A percentile compares a stretch with the other conserved stretches of the same genome.
Conservation (phyloP, 2,113 vertebrate genomes). For the Cynopterus brachyotis region DNA sequence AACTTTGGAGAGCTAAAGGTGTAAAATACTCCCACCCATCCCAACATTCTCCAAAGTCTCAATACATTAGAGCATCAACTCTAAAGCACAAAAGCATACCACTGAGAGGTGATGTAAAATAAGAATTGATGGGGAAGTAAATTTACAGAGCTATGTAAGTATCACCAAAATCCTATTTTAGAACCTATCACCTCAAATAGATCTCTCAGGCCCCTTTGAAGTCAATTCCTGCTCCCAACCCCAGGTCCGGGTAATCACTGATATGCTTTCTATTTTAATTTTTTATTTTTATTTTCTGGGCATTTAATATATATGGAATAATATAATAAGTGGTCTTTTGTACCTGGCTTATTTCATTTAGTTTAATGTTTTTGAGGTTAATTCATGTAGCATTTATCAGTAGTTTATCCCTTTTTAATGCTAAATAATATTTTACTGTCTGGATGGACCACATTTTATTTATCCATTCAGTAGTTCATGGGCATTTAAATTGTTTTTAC, state of each 20-base stretch:
- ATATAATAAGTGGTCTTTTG: background rate
- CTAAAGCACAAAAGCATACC: background rate
- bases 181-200: background rate
- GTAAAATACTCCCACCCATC: background rate
- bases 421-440: background rate
- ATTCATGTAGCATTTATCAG: background rate
- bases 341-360: background rate
- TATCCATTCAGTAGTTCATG: background rate
- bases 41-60: background rate
- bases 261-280: background rate
- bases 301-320: background rate
- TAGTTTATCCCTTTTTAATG: background rate
- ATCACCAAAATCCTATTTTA: background rate
- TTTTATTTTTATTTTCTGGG: conserved; percentile 16
- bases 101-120: background rate
- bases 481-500: background rate
- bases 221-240: no score
- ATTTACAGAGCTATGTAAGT: background rate
- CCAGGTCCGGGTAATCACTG: background rate
- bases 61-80: background rate
- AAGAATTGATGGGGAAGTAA: background rate
- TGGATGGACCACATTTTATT: background rate
- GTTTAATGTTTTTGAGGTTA: background rate
- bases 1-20: background rate
- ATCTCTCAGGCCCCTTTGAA: background rate